phyloP scores from a whole-genome alignment of 2,797 vertebrate genomes.

The Syndactyla subalaris region DNA sequence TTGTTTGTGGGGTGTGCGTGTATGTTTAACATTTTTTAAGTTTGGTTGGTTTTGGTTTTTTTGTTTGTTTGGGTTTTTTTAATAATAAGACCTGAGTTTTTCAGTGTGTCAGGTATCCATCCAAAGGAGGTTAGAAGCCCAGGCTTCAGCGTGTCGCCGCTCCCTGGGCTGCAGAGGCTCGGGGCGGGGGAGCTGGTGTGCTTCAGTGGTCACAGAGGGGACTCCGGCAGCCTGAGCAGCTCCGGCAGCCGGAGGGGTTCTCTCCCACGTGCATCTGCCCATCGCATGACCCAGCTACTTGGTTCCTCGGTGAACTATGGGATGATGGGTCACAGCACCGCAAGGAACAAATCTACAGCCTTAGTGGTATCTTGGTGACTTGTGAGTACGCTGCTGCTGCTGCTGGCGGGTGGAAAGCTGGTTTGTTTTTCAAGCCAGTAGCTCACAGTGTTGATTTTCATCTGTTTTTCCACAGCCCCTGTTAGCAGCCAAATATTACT shows the following conservation, averaged over 20 bases:
- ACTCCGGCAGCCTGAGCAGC: neutral
- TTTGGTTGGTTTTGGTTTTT: neutral
- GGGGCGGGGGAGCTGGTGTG: neutral
- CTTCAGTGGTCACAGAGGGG: conserved; percentile 64
- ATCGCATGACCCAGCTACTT: conserved; percentile 49
- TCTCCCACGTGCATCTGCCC: conserved; percentile 46
- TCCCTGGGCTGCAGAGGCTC: neutral
- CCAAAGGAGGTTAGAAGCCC: neutral
- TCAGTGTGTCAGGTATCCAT: neutral
- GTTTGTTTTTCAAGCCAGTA: conserved; percentile 15
- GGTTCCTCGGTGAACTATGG: conserved; percentile 33
- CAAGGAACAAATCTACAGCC: conserved; percentile 36
- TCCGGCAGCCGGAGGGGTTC: conserved; percentile 27
- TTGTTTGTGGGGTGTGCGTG: neutral
- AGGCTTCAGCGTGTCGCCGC: neutral
- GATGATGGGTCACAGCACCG: conserved; percentile 47
- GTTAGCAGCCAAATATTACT: neutral
- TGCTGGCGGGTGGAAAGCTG: neutral
- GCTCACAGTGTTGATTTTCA: neutral
- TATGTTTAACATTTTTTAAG: neutral
- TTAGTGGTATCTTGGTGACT: neutral
- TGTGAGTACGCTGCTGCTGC: neutral
- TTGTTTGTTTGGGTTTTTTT: neutral
- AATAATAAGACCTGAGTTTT: neutral
- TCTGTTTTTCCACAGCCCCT: neutral